Conservation (phyloP, 2,888 invertebrate genomes). For the Schizaphis graminum region DNA sequence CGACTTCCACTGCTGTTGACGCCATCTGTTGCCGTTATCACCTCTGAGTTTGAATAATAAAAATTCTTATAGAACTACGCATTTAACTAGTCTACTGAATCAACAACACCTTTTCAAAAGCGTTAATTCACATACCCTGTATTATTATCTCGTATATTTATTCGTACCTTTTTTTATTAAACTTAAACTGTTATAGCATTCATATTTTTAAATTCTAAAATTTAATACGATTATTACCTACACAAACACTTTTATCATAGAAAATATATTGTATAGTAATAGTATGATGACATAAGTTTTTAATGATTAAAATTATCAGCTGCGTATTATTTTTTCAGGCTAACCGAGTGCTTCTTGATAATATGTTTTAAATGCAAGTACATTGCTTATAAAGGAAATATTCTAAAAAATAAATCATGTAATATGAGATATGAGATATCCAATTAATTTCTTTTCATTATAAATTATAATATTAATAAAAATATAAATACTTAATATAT, state of each 20-base stretch:
- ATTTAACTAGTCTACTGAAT: not conserved
- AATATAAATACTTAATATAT: not conserved
- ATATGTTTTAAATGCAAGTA: not conserved
- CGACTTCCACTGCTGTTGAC: not conserved
- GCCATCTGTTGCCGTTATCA: slow-evolving; percentile 40
- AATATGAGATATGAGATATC: not conserved
- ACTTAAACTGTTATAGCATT: not conserved
- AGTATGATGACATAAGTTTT: too few species aligned
- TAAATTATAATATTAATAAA: not conserved
- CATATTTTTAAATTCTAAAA: not conserved
- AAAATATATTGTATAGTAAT: too few species aligned
- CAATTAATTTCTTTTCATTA: not conserved
- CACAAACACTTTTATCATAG: too few species aligned
- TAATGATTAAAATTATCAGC: not conserved
- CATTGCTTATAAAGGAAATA: not conserved
- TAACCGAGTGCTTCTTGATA: not conserved
- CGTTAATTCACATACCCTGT: not conserved
- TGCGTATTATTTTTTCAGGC: not conserved
- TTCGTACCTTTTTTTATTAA: not conserved
- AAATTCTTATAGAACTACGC: not conserved
- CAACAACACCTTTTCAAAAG: not conserved
- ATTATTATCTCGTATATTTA: not conserved
- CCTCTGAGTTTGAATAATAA: not conserved
- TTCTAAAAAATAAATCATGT: not conserved
- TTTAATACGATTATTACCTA: not conserved